Conservation (phyloP, 1,140 invertebrate genomes). For the Drosophila gunungcola region DNA sequence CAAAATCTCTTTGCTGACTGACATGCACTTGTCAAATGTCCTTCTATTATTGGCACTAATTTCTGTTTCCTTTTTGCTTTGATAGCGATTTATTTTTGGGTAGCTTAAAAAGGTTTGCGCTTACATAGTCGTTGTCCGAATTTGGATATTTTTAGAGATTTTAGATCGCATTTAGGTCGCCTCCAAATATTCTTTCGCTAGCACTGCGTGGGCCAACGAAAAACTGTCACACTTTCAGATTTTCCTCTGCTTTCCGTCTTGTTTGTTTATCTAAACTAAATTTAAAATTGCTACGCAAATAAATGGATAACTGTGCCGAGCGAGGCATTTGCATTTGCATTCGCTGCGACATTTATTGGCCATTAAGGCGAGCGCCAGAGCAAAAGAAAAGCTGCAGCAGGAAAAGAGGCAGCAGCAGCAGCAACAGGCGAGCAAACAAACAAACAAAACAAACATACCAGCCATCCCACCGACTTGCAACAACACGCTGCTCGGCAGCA, state of each 20-base stretch:
- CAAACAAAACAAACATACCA: constrained; percentile 28
- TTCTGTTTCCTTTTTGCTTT: constrained; percentile 26
- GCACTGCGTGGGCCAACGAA: constrained; percentile 25
- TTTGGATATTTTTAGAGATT: constrained; percentile 56
- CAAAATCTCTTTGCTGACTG: constrained; percentile 45
- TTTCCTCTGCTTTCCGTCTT: constrained; percentile 12
- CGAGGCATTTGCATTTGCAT: constrained; percentile 21
- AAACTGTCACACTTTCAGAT: constrained; percentile 38
- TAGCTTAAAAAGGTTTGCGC: constrained; percentile 59
- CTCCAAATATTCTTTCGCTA: constrained; percentile 30
- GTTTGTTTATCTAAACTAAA: constrained; percentile 55
- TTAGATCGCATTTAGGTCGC: constrained; percentile 26
- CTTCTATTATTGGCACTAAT: constrained; percentile 64
- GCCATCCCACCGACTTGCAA: constrained; percentile 30
- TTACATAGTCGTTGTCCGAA: constrained; percentile 53
- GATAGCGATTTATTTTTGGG: constrained; percentile 53
- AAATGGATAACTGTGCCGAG: constrained; percentile 45
- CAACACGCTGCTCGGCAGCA: constrained; percentile 14
- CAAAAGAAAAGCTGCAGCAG: constrained; percentile 12
- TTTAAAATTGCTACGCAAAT: constrained; percentile 47
- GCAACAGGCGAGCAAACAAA: constrained; percentile 26
- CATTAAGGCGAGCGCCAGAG: constrained; percentile 65
- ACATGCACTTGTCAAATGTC: constrained; percentile 80
- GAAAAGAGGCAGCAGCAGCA: constrained; percentile 7
- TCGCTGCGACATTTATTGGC: constrained; percentile 60